Evolutionary conservation across 2,888 invertebrate genomes (phyloP), one percentile per base, ranked within the genome.

Genomic region (Ptychoptera albimana): DNA sequence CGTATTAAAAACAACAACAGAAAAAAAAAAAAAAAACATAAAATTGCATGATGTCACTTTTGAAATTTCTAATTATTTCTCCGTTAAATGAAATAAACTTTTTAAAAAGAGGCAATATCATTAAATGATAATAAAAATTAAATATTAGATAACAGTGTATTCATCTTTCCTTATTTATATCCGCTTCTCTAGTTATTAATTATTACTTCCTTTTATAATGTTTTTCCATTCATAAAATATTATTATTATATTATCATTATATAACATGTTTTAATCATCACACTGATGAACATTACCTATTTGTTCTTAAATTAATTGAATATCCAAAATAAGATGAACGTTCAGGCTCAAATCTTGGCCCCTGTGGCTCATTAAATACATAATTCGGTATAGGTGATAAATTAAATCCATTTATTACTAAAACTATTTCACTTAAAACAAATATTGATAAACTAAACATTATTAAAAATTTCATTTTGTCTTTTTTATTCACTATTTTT

Each of bases 281-380:
- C n/a, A n/a, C n/a, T n/a, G n/a, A n/a, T n/a, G n/a, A n/a, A n/a
- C n/a, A n/a, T 56, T 52, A 63, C 63, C 61, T 63, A 39, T 57
- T 55, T 39, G 50, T 46, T 12, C 63, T 56, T 43, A 64, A 52
- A 42, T 58, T 56, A 34, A 64, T 44, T 11, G 58, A 53, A 49
- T 52, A 64, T 51, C 63, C 63, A 50, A 64, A 64, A 48, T 63
- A 64, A 30, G 63, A 61, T 31, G 63, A 61, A 48, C 61, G 61
- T 44, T 57, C 53, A 7, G 50, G 43, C 39, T 53, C 35, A 40
- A 56, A 54, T 16, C 54, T 53, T 45, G 51, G 51, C 9, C 57
- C 39, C 34, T 51, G 45, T 2, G 63, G 61, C 8, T 57, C 53
- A 14, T 45, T 48, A 23, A 63, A 55, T 14, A 54, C 53, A 15